Percentiles rank a stretch among this genome's conserved stretches.
Conservation (phyloP, 2,113 vertebrate species). For the Ia io region DNA sequence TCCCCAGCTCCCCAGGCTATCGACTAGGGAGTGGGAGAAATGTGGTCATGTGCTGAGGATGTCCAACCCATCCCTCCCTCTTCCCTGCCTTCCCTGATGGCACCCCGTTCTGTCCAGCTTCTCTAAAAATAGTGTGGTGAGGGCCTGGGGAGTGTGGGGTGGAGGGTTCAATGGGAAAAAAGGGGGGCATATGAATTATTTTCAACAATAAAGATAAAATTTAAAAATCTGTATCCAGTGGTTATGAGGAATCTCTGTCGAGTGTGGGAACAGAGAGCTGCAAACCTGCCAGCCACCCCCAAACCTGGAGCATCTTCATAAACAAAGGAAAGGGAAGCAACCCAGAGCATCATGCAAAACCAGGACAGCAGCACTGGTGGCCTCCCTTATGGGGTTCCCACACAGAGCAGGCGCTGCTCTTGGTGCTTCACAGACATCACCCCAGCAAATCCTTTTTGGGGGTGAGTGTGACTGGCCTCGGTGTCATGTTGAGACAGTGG, state of each 20-base stretch:
- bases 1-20: background rate
- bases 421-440: no score
- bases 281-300: no score
- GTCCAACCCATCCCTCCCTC: no score
- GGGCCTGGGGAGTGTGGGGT: no score
- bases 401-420: fast-evolving
- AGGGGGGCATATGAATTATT: no score
- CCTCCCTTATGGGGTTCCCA: fast-evolving
- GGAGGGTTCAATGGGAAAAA: no score
- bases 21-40: background rate
- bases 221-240: no score
- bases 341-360: background rate
- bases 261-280: background rate
- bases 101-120: background rate
- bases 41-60: background rate
- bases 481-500: fast-evolving
- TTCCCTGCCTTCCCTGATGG: fast-evolving
- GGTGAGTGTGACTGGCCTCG: fast-evolving
- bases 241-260: background rate
- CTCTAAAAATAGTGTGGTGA: background rate
- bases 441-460: fast-evolving
- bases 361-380: fast-evolving
- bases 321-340: background rate
- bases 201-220: no score
- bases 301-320: background rate